These are phyloP conservation scores for Penaeus monodon DNA, from an alignment of 2,888 invertebrate species.

Conservation along the genomic window DNA sequence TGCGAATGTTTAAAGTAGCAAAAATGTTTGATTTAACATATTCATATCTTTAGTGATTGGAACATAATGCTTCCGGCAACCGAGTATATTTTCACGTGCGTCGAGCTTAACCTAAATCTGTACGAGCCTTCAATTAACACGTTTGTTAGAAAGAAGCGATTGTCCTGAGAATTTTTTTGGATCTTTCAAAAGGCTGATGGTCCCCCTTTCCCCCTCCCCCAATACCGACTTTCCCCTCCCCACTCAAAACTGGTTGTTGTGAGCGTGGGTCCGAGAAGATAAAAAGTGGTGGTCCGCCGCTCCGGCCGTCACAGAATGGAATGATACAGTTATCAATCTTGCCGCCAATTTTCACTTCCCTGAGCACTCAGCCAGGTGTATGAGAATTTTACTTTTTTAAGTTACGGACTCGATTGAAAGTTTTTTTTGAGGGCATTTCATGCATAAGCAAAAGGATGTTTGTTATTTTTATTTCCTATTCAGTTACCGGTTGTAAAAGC, in stretches of 20 bases:
- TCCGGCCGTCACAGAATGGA: constrained; percentile 12
- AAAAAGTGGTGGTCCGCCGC: no score
- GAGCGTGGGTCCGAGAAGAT: no score
- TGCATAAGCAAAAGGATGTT: no score
- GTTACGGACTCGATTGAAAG: no score
- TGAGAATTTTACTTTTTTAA: constrained; percentile 22
- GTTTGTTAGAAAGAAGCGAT: not conserved
- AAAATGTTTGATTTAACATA: no score
- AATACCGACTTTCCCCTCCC: not conserved
- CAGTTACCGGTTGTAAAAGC: no score
- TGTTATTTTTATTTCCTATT: not conserved
- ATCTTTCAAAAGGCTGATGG: not conserved
- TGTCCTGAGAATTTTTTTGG: not conserved
- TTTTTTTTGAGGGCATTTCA: no score
- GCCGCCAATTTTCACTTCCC: constrained; percentile 23
- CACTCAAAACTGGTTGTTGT: not conserved
- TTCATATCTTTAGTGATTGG: no score
- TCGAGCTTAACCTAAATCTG: not conserved
- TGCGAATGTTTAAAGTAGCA: not conserved
- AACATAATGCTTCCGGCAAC: no score
- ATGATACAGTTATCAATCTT: constrained; percentile 49
- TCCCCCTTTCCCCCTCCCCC: not conserved
- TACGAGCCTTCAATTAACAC: not conserved
- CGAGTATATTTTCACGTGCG: no score
- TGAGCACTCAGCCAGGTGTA: constrained; percentile 28